Evolutionary conservation across 2,797 vertebrate genomes (phyloP).

Genomic region (Eidolon dupreanum): DNA sequence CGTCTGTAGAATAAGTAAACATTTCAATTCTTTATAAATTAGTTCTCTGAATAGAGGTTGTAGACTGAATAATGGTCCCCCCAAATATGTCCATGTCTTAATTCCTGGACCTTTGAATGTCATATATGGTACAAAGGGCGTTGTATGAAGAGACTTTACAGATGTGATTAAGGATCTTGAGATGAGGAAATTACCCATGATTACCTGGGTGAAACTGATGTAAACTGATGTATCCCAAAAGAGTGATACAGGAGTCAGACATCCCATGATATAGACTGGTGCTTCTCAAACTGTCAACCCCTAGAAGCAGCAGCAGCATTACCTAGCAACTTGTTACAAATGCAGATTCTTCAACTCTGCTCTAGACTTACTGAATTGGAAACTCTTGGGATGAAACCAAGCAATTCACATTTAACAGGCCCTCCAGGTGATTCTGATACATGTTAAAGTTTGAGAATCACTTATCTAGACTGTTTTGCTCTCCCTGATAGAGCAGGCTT

Average conservation of each 20-base stretch:
- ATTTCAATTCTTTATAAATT: constrained; percentile 26
- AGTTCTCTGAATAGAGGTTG: constrained; percentile 29
- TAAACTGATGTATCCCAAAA: neutral
- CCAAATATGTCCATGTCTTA: neutral
- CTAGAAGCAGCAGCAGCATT: neutral
- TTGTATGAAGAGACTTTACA: constrained; percentile 21
- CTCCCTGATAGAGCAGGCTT: constrained; percentile 44
- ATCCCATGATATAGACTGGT: neutral
- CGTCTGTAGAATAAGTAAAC: neutral
- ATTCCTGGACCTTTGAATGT: neutral
- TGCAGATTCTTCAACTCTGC: neutral
- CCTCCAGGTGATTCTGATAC: constrained; percentile 16
- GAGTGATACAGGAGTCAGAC: neutral
- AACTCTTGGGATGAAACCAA: constrained; percentile 3
- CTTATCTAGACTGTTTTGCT: constrained; percentile 53
- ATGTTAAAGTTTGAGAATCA: constrained; percentile 26
- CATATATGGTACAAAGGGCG: neutral
- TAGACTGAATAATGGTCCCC: neutral
- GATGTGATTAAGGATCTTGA: neutral
- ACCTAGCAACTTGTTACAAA: neutral
- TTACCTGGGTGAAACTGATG: neutral
- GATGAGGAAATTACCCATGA: neutral
- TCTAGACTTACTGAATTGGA: neutral
- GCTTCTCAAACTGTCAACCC: neutral
- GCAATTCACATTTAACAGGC: neutral